These are phyloP conservation scores for Xestia rhomboidea DNA, from an alignment of 2,888 invertebrate genomes.

Conservation along the genomic window DNA sequence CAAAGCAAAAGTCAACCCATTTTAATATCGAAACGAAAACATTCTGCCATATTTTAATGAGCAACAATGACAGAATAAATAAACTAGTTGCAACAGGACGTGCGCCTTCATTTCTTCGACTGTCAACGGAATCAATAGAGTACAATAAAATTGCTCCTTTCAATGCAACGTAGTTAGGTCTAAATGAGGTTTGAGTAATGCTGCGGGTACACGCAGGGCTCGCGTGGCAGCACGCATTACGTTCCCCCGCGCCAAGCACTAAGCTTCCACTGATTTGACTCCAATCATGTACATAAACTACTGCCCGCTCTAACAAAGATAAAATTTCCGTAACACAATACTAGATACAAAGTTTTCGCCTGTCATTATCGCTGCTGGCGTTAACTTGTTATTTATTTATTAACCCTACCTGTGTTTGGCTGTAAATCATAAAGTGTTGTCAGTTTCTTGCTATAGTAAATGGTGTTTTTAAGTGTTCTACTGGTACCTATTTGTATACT, in stretches of 20 bases:
- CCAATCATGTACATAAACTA: conserved; percentile 69
- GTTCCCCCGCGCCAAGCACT: conserved; percentile 71
- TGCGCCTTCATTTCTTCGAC: conserved; percentile 74
- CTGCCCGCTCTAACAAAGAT: conserved; percentile 60
- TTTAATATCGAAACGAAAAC: conserved; percentile 57
- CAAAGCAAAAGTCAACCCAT: not conserved
- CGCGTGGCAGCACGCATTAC: conserved; percentile 84
- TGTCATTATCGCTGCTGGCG: conserved; percentile 59
- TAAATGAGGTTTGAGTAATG: conserved; percentile 91
- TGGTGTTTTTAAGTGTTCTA: conserved; percentile 49
- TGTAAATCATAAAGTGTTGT: conserved; percentile 64
- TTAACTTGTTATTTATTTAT: conserved; percentile 67
- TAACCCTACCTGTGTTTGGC: conserved; percentile 49
- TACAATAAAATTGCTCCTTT: conserved; percentile 89
- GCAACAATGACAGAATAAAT: conserved; percentile 80
- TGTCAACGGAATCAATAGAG: conserved; percentile 89
- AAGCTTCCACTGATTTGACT: conserved; percentile 74
- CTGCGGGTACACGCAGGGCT: conserved; percentile 84
- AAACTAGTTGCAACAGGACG: conserved; percentile 79
- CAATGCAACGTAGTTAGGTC: conserved; percentile 88
- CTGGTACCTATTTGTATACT: conserved; percentile 21
- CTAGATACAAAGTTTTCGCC: conserved; percentile 63
- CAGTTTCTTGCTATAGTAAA: conserved; percentile 51
- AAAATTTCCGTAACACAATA: conserved; percentile 70
- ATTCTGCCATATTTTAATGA: conserved; percentile 77